A percentile compares a stretch with the other conserved stretches of the same genome.
Conservation (phyloP, 2,797 vertebrate species). For the Vultur gryphus region DNA sequence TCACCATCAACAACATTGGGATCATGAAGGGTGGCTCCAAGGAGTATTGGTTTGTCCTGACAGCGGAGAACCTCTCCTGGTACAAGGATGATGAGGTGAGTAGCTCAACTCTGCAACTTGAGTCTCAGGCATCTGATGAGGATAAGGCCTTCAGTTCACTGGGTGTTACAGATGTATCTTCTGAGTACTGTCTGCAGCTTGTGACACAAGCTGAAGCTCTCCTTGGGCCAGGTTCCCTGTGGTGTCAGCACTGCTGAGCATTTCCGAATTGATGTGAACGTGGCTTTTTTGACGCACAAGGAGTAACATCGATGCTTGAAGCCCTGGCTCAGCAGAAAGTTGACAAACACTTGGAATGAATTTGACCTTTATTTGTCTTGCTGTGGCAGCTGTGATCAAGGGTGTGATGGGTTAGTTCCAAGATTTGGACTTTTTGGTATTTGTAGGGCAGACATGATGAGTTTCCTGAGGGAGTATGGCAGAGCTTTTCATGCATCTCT, state of each 20-base stretch:
- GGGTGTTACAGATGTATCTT: not conserved
- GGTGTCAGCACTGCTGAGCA: not conserved
- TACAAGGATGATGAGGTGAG: conserved; percentile 98
- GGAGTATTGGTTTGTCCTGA: conserved; percentile 98
- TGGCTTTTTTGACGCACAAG: not conserved
- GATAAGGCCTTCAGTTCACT: not conserved
- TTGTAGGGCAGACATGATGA: not conserved
- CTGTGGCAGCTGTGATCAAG: conserved; percentile 1
- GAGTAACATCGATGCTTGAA: not conserved
- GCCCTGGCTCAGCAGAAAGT: not conserved
- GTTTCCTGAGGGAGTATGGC: not conserved
- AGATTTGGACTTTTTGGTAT: not conserved
- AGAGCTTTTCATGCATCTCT: not conserved
- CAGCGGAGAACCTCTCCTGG: conserved; percentile 95
- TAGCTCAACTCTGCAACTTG: not conserved
- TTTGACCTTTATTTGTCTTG: not conserved
- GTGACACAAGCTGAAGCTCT: not conserved
- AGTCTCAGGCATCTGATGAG: not conserved
- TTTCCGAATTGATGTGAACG: not conserved
- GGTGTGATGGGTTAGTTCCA: not conserved
- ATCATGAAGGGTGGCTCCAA: conserved; percentile 99
- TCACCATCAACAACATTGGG: conserved; percentile 97
- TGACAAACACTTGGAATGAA: not conserved
- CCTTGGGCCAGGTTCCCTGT: not conserved
- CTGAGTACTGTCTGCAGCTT: not conserved